Conservation (phyloP, 2,113 vertebrate genomes). For the Dasyurus viverrinus region DNA sequence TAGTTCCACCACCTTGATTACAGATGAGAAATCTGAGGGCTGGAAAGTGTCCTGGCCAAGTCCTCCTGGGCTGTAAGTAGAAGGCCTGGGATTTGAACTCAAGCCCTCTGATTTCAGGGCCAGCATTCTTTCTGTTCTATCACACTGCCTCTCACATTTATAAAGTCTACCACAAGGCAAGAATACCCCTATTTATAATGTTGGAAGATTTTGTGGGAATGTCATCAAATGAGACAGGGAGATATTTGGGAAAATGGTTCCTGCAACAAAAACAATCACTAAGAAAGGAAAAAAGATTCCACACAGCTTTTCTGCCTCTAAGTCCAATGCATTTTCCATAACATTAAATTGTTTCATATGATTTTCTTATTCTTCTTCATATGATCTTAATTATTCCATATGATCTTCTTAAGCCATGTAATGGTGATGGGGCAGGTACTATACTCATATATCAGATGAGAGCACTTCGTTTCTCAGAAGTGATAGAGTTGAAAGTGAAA, state of each 20-base stretch:
- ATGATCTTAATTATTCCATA: background rate
- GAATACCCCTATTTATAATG: background rate
- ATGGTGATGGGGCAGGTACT: background rate
- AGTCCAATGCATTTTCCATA: background rate
- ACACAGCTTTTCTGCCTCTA: background rate
- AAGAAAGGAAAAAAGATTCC: background rate
- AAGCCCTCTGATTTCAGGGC: background rate
- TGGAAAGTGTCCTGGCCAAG: background rate
- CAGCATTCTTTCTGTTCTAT: background rate
- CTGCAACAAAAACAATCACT: background rate
- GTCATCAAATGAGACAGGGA: background rate
- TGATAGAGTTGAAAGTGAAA: background rate
- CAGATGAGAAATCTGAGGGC: background rate
- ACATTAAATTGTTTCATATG: background rate
- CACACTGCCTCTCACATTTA: background rate
- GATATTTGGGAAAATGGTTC: background rate
- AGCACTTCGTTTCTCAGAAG: background rate
- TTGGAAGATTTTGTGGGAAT: background rate
- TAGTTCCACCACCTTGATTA: background rate
- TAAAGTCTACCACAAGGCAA: background rate
- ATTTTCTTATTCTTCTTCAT: background rate
- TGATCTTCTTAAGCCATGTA: background rate
- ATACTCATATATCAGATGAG: background rate
- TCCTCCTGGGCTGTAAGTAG: background rate
- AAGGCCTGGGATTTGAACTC: background rate